Evolutionary conservation across 2,113 vertebrate species (phyloP), one percentile per base, ranked within the genome.

Genomic region (Lota lota): DNA sequence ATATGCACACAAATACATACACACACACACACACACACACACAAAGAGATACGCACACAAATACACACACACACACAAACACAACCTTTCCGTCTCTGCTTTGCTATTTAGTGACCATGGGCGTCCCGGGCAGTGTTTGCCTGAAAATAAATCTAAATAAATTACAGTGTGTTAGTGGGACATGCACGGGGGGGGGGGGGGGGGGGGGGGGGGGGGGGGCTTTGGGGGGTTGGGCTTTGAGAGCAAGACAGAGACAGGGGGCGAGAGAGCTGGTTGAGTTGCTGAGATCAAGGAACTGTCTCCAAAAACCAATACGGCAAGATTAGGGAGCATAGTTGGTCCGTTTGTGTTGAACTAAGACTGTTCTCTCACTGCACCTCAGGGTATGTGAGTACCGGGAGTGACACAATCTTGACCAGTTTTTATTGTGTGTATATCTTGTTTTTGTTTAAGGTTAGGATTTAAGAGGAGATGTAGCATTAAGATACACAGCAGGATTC

Each of bases 111-210:
- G 22, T 47, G 53, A n/a, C 67, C 70, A 33, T 19, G 47, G 68
- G 60, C 63, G 61, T 61, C 53, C 66, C 47, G 50, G 58, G 56
- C 22, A 16, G 58, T 69, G 65, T 74, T 79, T 69, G 36, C 36
- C 65, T 68, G 21, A 54, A 61, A 76, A 74, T 82, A 74, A 63
- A 77, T 74, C 63, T 69, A 64, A 79, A 66, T 67, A 71, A 70
- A 79, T 78, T 76, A 68, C 61, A 63, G 66, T 61, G 57, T 58
- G 51, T 28, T 22, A 21, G 57, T 59, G n/a, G 57, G 57, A 21
- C 16, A 21, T 12, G 20, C 11, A 47, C 10, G 10, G 40, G 28
- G 28, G 7, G 28, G 7, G 28, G 7, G 28, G 28, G 28, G 7
- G 28, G 7, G 28, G 7, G 28, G 7, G 28, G 28, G 51, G 51